Evolutionary conservation across 2,888 invertebrate genomes (phyloP), one percentile per base, ranked within the genome.

Genomic region (Sialis fuliginosa): DNA sequence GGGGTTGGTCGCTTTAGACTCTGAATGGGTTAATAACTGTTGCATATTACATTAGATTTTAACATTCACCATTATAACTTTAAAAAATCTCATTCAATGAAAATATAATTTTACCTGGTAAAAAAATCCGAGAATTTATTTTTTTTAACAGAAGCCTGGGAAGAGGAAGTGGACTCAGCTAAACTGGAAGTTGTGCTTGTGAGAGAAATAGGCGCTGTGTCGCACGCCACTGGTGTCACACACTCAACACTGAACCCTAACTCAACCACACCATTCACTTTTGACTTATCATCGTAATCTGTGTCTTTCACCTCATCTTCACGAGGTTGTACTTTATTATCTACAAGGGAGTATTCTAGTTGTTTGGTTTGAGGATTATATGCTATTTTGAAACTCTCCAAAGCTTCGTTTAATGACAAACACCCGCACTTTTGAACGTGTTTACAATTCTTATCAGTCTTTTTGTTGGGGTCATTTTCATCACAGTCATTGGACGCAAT

Each of bases 281-380:
- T 41, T 22, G 30, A n/a, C 42, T 42, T 47, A 33, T 44, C 46
- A 12, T 33, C 43, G 35, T 44, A 49, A 47, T 43, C 33, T n/a
- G 41, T 42, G 42, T 50, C 48, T 37, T 50, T 49, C 34, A 41
- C 40, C 33, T 41, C 44, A 48, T 39, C 43, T 22, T 46, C 49
- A 45, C 46, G 37, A 34, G 32, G 41, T 13, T 50, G 42, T 13
- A 41, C 41, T 43, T 30, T 10, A 46, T 51, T 45, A 31, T 34
- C 44, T 33, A 44, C 44, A 31, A 34, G 35, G 37, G 10, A 10
- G 37, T 37, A 37, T 39, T 45, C 81, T 51, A 81, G 63, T 56
- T 81, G 79, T 60, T 79, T 82, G 30, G 81, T 82, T 43, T 79
- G 70, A 9, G 82, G 82, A 60, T 79, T 81, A 63, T 82, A 83